Base-by-base conservation (phyloP, 2,797 vertebrate species). In the Sebastes oblongus region DNA sequence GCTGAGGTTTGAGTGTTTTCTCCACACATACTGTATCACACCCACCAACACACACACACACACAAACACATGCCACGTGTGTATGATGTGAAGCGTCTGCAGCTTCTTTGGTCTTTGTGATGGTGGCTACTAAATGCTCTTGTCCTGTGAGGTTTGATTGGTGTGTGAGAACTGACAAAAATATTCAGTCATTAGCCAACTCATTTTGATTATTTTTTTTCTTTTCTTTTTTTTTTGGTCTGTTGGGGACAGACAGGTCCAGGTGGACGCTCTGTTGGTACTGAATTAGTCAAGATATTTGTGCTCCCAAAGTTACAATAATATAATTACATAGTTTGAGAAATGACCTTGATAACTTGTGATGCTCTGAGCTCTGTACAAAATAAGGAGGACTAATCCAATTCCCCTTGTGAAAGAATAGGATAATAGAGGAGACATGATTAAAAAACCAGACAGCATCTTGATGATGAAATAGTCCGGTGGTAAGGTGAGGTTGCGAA, bases 101-200 rank as follows among this genome's bases (percentile, higher is more conserved):
- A 81, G 91, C 91, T 88, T 91, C 66, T 87, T 85, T 91, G 78
- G 81, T 91, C 14, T 79, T 85, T 86, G 89, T 91, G 88, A 66
- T 76, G 75, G 80, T 90, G 80, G 86, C 86, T 80, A 32, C 71
- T 84, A 83, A 62, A 85, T 85, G 86, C 69, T 90, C 30, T 83
- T 5, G 71, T 89, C 79, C 77, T 61, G 74, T 86, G 75, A 80
- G 11, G 77, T 90, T 60, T 90, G 91, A 78, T 50, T 88, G 87
- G 30, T 84, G 91, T 90, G 89, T 85, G 89, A 88, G 93, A 94
- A 94, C 92, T 94, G 94, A 95, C 93, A 91, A 61, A 86, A 86
- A 90, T 74, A 54, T 82, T 46, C 42, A 46, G 64, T 86, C 91
- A 91, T 91, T 42, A 88, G 83, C 80, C 86, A 86, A 88, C 75